Conservation (phyloP, 2,888 invertebrate genomes). For the Acanthoscelides obtectus region DNA sequence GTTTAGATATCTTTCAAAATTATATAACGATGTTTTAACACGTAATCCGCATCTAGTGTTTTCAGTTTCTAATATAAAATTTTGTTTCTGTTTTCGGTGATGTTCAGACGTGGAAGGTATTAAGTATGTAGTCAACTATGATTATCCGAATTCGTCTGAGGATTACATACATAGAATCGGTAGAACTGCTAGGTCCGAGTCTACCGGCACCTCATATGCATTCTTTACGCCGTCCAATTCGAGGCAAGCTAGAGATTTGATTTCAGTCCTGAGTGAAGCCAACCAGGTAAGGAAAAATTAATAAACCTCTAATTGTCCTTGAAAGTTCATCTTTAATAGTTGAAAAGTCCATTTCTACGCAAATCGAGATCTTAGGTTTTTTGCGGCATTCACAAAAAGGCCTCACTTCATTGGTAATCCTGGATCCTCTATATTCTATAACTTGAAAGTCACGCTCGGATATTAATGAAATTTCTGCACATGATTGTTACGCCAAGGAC, state of each 20-base stretch:
- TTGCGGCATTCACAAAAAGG: too few relatives aligned
- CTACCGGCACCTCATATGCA: constrained; percentile 90
- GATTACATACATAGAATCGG: constrained; percentile 96
- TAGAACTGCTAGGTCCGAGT: constrained; percentile 82
- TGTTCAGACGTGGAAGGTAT: constrained; percentile 91
- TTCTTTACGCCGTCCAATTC: constrained; percentile 89
- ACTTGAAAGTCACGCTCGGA: too few relatives aligned
- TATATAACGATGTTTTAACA: too few relatives aligned
- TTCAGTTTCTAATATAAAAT: background rate
- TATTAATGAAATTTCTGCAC: too few relatives aligned
- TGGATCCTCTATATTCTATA: too few relatives aligned
- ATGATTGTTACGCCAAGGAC: too few relatives aligned
- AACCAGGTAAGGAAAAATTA: constrained; percentile 62
- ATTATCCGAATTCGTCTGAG: constrained; percentile 93
- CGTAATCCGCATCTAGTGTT: background rate
- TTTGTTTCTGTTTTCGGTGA: background rate
- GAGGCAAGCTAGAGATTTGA: constrained; percentile 82
- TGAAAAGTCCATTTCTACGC: too few relatives aligned
- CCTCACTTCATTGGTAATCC: too few relatives aligned
- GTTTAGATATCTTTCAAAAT: too few relatives aligned
- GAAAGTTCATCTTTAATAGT: too few relatives aligned
- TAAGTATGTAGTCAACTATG: constrained; percentile 94
- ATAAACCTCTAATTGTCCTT: too few relatives aligned
- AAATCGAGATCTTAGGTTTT: too few relatives aligned
- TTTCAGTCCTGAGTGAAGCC: constrained; percentile 85